Conservation (phyloP, 2,797 vertebrate genomes). For the Gouania willdenowi region DNA sequence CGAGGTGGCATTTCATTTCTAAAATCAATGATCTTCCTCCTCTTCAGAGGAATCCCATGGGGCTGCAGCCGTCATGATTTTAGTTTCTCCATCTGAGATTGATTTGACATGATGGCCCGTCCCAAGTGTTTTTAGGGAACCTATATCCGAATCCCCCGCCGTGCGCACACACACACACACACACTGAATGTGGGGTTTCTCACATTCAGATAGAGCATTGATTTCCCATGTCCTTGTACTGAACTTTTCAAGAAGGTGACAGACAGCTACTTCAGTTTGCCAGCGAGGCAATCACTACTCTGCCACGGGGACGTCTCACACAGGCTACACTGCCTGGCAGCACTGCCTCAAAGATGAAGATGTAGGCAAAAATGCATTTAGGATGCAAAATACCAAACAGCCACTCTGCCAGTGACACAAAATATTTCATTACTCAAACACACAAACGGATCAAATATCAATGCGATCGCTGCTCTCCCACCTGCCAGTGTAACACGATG, state of each 20-base stretch:
- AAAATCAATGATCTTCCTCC: conserved; percentile 56
- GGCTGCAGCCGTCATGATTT: conserved; percentile 43
- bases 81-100: conserved; percentile 54
- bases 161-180: conserved; percentile 8
- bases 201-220: conserved; percentile 63
- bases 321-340: conserved; percentile 25
- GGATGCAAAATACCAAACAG: conserved; percentile 56
- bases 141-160: conserved; percentile 10
- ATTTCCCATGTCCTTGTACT: conserved; percentile 70
- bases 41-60: conserved; percentile 42
- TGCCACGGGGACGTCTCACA: conserved; percentile 32
- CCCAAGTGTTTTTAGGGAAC: conserved; percentile 28
- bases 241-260: conserved; percentile 69
- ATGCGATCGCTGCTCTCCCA: conserved; percentile 32
- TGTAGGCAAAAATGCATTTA: conserved; percentile 33
- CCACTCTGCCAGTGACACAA: conserved; percentile 38
- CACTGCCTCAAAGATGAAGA: conserved; percentile 36
- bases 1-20: conserved; percentile 54
- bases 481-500: conserved; percentile 60
- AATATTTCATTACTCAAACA: conserved; percentile 57
- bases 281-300: conserved; percentile 48
- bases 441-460: conserved; percentile 61
- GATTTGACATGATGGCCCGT: conserved; percentile 60
- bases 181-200: conserved; percentile 31
- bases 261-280: conserved; percentile 51